Base-by-base conservation (phyloP, 2,888 invertebrate species). In the Lasioglossum oenotherae region DNA sequence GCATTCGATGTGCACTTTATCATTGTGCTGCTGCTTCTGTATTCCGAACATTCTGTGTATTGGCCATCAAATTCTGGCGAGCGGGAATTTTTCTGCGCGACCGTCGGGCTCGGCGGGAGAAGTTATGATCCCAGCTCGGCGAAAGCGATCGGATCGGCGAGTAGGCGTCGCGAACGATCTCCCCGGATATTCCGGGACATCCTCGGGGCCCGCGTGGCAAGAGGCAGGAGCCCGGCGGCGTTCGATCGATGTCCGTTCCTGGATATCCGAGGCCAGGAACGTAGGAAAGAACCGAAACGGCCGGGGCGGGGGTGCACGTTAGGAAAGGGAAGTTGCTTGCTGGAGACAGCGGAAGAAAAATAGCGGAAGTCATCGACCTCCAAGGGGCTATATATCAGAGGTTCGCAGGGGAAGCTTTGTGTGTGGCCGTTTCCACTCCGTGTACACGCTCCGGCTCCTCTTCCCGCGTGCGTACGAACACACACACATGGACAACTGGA, bases 281-380 rank as follows among this genome's bases (percentile, higher is more conserved):
- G 90, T 88, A 89, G 90, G 90, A 93, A 93, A 93, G 92, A 91
- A 93, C 81, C 91, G 91, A 91, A 92, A 92, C 89, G 87, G 82
- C 87, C 85, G 88, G 86, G 89, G 78, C 57, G 57, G 85, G 87
- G 88, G 87, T 88, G 92, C 90, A 92, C 90, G 91, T 92, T 92
- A 90, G 93, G 92, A 93, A 88, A 94, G 93, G 93, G 92, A 94
- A 94, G 94, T 94, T 94, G 95, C 94, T 95, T 96, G 96, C 95
- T 95, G 95, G 95, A 96, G 96, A 96, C 96, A 96, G 96, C 95
- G 95, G 95, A 96, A 96, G 96, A 96, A 96, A 96, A 96, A 96
- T 96, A 96, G 96, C 96, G 95, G 95, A 95, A 96, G 96, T 96
- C 96, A 96, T 96, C 96, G 96, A 96, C 96, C 96, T 96, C 96